Base-by-base conservation (phyloP, 1,140 invertebrate genomes). In the Papilio xuthus region DNA sequence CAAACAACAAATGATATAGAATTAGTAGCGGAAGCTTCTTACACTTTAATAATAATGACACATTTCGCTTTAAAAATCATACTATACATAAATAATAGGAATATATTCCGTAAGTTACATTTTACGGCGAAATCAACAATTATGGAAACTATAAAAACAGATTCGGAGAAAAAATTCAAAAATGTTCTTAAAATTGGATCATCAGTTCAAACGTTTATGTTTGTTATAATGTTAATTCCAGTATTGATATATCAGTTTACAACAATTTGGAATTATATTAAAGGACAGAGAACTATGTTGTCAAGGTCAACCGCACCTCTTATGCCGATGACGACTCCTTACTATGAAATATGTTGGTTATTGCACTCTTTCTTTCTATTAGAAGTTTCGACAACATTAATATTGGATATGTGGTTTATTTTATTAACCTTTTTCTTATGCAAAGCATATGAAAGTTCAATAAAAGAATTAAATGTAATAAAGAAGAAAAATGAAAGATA, bases 341-440 rank as follows among this genome's bases (percentile, higher is more conserved):
- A 85, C 41, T 88, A 87, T 56, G 91, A 91, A 81, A 75, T 93
- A 6, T 85, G 85, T 12, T 89, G 87, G 81, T 47, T 88, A 9
- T 42, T 92, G 10, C 91, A 93, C 26, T 83, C 78, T 1, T 81
- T 91, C 26, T 92, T 88, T 78, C 72, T 92, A 9, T 81, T 87
- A 26, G 77, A 88, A 76, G 80, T 89, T 37, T 79, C 83, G 3
- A 83, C 83, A 15, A 86, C 84, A 7, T 83, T 90, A 12, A 82
- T 91, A 15, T 73, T 90, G 41, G 90, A 92, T 50, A 84, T 92
- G 85, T 92, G 91, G 89, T 90, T 91, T 53, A 83, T 92, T 32
- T 26, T 89, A 1, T 56, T 92, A 10, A 86, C 91, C 67, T 86
- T 82, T 78, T 88, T 89, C 28, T 81, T 88, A 18, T 91, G 86